phyloP scores from a whole-genome alignment of 2,113 vertebrate genomes.

The Parus major region DNA sequence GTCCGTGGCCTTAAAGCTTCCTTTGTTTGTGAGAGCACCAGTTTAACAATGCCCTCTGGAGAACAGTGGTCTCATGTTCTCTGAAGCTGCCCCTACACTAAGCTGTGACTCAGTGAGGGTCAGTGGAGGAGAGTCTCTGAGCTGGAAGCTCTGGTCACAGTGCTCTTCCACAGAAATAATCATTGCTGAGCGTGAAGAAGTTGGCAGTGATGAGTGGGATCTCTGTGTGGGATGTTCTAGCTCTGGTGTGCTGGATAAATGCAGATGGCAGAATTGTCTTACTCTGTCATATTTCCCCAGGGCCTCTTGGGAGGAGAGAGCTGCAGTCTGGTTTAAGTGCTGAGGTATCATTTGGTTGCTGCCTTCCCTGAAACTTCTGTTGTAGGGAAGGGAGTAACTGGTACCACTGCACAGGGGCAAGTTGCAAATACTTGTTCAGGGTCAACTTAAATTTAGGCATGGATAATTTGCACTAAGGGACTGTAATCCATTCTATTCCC shows the following conservation, averaged over 20 bases:
- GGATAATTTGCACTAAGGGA: neutral
- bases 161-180: neutral
- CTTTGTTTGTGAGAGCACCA: neutral
- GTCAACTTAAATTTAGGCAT: neutral
- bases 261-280: neutral
- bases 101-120: neutral
- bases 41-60: neutral
- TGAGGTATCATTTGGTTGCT: neutral
- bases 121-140: neutral
- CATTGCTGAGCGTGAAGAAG: neutral
- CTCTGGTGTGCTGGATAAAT: neutral
- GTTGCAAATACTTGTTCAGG: neutral
- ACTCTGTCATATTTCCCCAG: neutral
- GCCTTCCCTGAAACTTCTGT: neutral
- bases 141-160: neutral
- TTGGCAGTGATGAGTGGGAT: neutral
- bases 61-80: neutral
- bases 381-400: neutral
- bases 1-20: neutral
- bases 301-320: neutral
- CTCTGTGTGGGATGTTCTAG: neutral
- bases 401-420: rapidly evolving
- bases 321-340: neutral
- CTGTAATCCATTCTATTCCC: neutral
- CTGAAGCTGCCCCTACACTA: neutral